Evolutionary conservation across 2,888 invertebrate species (phyloP).

Genomic region (Frankliniella fusca): DNA sequence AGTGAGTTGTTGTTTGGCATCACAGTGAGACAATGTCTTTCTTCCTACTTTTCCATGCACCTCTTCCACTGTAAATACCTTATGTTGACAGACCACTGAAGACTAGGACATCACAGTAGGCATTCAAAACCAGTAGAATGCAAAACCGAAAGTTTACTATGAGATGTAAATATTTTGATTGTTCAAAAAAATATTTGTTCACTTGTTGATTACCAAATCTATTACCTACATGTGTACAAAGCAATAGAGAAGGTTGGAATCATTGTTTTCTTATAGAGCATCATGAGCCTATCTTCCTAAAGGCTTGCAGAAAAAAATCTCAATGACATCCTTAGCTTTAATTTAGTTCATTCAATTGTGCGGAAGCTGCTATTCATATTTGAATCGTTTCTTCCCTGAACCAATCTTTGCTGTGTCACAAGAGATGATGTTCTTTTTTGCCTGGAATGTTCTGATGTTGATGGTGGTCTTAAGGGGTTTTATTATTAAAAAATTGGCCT

Average conservation of each 20-base stretch:
- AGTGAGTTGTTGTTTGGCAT: neutral
- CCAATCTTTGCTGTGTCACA: too few species aligned
- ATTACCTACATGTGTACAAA: conserved; percentile 25
- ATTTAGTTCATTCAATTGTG: too few species aligned
- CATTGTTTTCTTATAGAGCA: neutral
- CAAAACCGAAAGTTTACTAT: neutral
- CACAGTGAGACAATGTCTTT: conserved; percentile 9
- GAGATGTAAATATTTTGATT: conserved; percentile 12
- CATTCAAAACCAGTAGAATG: neutral
- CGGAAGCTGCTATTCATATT: too few species aligned
- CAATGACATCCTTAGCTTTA: too few species aligned
- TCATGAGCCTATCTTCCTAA: neutral
- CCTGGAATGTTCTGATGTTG: too few species aligned
- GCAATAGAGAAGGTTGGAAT: neutral
- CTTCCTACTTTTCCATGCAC: conserved; percentile 8
- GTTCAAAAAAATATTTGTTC: neutral
- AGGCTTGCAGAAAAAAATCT: neutral
- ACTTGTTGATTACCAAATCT: neutral
- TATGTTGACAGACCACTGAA: conserved; percentile 17
- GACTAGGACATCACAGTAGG: neutral
- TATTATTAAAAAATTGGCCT: too few species aligned
- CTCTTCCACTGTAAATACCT: conserved; percentile 1
- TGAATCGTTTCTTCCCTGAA: too few species aligned
- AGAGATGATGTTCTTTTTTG: too few species aligned
- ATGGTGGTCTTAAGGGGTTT: too few species aligned